Percentiles rank a stretch among this genome's conserved stretches.
phyloP scores from a whole-genome alignment of 2,797 vertebrate genomes.

The Alauda arvensis region DNA sequence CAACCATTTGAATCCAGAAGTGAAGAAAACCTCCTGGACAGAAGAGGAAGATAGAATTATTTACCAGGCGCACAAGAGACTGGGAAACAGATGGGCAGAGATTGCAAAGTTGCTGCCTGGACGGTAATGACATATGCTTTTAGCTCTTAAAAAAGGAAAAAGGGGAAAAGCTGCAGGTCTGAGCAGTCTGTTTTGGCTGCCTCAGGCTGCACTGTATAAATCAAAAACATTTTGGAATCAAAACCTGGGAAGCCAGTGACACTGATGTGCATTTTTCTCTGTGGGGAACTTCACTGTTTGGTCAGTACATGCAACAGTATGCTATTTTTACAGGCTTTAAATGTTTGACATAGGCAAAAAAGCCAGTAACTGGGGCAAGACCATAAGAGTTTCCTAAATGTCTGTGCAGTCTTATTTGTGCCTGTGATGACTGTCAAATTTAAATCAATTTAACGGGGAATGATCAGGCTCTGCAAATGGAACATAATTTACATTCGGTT shows the following conservation, averaged over 20 bases:
- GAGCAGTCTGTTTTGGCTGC: conserved; percentile 19
- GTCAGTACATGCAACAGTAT: neutral
- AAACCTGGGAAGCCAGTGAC: conserved; percentile 13
- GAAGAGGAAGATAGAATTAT: conserved; percentile 98
- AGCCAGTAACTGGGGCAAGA: neutral
- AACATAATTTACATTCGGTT: neutral
- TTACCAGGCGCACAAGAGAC: conserved; percentile 97
- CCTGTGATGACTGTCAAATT: neutral
- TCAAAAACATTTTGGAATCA: neutral
- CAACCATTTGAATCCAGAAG: conserved; percentile 98
- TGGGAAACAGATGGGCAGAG: conserved; percentile 99
- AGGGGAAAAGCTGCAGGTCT: conserved; percentile 10
- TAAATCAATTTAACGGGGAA: neutral
- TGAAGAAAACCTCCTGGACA: conserved; percentile 99
- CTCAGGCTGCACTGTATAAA: neutral
- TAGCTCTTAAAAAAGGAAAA: conserved; percentile 26
- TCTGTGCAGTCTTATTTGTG: neutral
- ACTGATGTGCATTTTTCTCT: neutral
- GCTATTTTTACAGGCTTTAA: conserved; percentile 18
- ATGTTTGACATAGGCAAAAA: neutral
- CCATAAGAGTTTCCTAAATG: neutral
- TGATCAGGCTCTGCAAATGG: neutral
- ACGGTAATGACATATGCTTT: conserved; percentile 79
- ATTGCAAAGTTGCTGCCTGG: conserved; percentile 98
- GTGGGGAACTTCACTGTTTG: neutral